phyloP scores from a whole-genome alignment of 2,888 invertebrate genomes.

The Hypomecis punctinalis region DNA sequence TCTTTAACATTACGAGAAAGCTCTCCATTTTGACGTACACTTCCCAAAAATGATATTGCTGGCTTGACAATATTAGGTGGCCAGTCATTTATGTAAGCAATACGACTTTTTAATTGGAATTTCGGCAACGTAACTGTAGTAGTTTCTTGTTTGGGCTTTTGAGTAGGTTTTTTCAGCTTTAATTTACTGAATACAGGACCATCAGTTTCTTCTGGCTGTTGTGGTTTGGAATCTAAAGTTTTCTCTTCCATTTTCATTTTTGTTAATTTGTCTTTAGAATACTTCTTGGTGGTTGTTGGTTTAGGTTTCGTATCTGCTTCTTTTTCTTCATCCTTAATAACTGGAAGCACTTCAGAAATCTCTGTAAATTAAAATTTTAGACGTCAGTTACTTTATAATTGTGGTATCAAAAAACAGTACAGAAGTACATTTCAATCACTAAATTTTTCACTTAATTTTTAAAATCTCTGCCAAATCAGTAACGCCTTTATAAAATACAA shows the following conservation, averaged over 20 bases:
- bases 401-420: too few species aligned
- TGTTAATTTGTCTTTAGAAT: conserved; percentile 59
- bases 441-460: too few species aligned
- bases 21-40: conserved; percentile 86
- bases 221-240: conserved; percentile 83
- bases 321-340: conserved; percentile 19
- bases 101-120: conserved; percentile 89
- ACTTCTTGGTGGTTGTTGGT: conserved; percentile 29
- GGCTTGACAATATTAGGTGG: conserved; percentile 85
- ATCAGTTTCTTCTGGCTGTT: conserved; percentile 84
- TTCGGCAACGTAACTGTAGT: conserved; percentile 83
- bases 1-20: conserved; percentile 89
- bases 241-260: conserved; percentile 86
- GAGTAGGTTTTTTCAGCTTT: conserved; percentile 87
- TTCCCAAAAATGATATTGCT: conserved; percentile 81
- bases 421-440: neutral
- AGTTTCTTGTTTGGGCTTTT: conserved; percentile 77
- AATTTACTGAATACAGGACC: conserved; percentile 87
- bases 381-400: conserved; percentile 1
- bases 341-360: conserved; percentile 4
- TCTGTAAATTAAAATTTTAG: conserved; percentile 34
- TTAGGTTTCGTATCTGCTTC: conserved; percentile 13
- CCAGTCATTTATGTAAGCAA: conserved; percentile 86
- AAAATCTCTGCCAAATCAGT: too few species aligned
- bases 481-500: too few species aligned